These are phyloP conservation scores for Burhinus oedicnemus DNA, from an alignment of 2,113 vertebrate species.

Conservation along the genomic window DNA sequence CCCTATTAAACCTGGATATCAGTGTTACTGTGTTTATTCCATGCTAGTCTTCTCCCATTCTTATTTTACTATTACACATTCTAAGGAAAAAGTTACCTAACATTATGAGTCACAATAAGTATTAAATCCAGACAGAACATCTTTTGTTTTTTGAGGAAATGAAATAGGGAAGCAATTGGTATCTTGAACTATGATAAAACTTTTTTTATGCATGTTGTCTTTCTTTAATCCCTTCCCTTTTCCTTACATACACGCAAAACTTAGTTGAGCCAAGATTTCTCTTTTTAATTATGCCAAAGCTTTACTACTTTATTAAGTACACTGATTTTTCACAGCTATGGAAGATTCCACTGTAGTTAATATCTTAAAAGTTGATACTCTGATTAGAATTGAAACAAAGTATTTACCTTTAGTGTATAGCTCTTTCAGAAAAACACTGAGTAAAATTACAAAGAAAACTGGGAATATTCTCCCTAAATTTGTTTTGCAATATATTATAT, in stretches of 20 bases:
- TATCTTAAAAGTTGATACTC: not conserved
- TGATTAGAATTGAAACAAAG: not conserved
- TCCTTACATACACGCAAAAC: not conserved
- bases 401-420: not conserved
- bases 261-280: not conserved
- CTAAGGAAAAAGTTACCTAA: constrained; percentile 14
- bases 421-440: not conserved
- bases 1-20: not conserved
- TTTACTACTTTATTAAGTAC: not conserved
- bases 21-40: not conserved
- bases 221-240: not conserved
- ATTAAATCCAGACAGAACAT: not conserved
- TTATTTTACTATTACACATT: not conserved
- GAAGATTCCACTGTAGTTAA: not conserved
- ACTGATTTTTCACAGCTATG: not conserved
- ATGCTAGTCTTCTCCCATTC: not conserved
- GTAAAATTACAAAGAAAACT: not conserved
- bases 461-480: not conserved
- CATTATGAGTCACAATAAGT: constrained; percentile 2
- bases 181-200: not conserved
- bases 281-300: not conserved
- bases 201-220: not conserved
- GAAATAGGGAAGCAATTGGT: not conserved
- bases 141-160: not conserved
- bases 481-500: not conserved